Evolutionary conservation across 2,113 vertebrate genomes (phyloP), one percentile per base, ranked within the genome.

Genomic region (Regulus satrapa): DNA sequence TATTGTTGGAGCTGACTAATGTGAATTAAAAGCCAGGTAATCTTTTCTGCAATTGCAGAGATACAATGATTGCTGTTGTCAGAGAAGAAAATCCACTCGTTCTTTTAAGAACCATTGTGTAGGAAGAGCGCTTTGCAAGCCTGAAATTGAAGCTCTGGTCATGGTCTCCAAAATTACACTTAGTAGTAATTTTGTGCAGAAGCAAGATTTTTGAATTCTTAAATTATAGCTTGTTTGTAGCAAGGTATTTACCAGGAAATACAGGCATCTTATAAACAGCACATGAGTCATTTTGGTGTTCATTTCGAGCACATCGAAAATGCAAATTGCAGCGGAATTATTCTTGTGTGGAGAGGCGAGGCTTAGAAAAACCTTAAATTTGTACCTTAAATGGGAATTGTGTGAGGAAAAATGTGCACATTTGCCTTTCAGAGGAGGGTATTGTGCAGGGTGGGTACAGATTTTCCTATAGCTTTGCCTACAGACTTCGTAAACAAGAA

Each of bases 181-280:
- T 92, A 46, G 82, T 88, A 88, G 85, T 92, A 96, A 97, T 97
- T 96, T 94, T 92, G 93, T 93, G 79, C 85, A 84, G 88, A 94
- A 95, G 56, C 72, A 94, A 96, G 95, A 88, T 61, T 97, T 97
- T 25, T 76, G 89, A 96, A 96, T 92, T 87, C 90, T 96, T 89
- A 95, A 96, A 97, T 96, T 95, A 94, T 56, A 94, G 77, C 95
- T 96, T 97, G 86, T 95, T 96, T 91, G 85, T 89, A 85, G 79
- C 64, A 84, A 95, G 69, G 78, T 91, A 96, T 94, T 97, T 97
- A 94, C 89, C n/a, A 89, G 62, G 51, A 96, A 95, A 89, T 78
- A 76, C 52, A 94, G 80, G 56, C 95, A 92, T 96, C 88, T 96
- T 96, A 91, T 73, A 92, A 92, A 89, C 78, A 94, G 52, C 84